Conservation (phyloP, 1,140 invertebrate species). For the Caenorhabditis briggsae region DNA sequence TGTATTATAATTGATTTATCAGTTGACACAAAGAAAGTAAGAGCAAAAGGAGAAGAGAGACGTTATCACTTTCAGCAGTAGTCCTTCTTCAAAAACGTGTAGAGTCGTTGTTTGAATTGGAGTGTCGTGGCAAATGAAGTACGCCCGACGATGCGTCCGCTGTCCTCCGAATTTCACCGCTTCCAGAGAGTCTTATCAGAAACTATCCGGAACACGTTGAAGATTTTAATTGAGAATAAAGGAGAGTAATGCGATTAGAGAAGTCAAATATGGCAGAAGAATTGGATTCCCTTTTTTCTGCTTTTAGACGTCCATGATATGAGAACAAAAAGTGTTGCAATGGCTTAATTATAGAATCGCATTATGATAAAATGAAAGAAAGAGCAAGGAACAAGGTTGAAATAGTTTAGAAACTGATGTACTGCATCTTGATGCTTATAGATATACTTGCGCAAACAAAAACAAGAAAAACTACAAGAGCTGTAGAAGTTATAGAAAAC, state of each 20-base stretch:
- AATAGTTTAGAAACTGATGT: background rate
- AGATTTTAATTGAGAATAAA: conserved; percentile 1
- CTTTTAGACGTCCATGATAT: background rate
- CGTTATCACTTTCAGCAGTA: conserved; percentile 34
- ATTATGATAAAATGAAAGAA: background rate
- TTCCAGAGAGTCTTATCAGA: conserved; percentile 4
- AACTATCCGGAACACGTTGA: conserved; percentile 29
- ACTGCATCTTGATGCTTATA: no score
- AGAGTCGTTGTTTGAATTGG: background rate
- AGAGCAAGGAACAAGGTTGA: conserved; percentile 14
- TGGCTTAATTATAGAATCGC: background rate
- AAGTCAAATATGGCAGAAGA: background rate
- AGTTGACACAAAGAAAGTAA: conserved; percentile 14
- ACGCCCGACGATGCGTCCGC: background rate
- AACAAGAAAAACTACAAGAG: no score
- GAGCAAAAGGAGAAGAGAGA: background rate
- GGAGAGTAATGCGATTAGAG: conserved; percentile 33
- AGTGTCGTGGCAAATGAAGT: conserved; percentile 42
- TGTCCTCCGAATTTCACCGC: conserved; percentile 1
- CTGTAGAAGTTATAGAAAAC: no score
- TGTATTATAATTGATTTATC: conserved; percentile 43
- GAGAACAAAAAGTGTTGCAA: background rate
- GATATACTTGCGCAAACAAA: no score
- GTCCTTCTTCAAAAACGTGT: conserved; percentile 50
- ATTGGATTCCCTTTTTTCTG: background rate